phyloP scores from a whole-genome alignment of 2,888 invertebrate species.

The Callinectes sapidus region DNA sequence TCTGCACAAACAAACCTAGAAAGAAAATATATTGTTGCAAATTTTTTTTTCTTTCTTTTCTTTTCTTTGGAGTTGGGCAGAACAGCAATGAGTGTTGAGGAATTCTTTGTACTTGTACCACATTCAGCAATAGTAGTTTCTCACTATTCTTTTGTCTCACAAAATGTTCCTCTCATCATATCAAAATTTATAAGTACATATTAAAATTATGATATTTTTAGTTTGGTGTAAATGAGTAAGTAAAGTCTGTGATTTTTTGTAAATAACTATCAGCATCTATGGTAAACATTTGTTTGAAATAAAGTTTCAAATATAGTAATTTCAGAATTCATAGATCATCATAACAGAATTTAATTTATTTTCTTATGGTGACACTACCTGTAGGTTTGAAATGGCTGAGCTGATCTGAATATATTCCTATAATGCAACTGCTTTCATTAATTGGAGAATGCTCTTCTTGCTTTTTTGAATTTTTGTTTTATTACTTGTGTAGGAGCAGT shows the following conservation, averaged over 20 bases:
- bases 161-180: slow-evolving; percentile 30
- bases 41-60: not conserved
- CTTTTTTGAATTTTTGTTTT: slow-evolving; percentile 46
- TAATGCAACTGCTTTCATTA: slow-evolving; percentile 47
- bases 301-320: slow-evolving; percentile 36
- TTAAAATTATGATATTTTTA: not conserved
- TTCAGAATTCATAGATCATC: slow-evolving; percentile 28
- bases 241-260: slow-evolving; percentile 33
- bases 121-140: not conserved
- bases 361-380: slow-evolving; percentile 11
- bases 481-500: slow-evolving; percentile 38
- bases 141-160: not conserved
- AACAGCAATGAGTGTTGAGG: slow-evolving; percentile 3
- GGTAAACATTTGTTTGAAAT: slow-evolving; percentile 33
- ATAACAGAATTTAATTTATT: slow-evolving; percentile 21
- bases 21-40: not conserved
- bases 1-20: slow-evolving; percentile 38
- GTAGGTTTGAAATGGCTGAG: slow-evolving; percentile 42
- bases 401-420: slow-evolving; percentile 48
- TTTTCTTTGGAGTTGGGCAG: not conserved
- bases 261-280: slow-evolving; percentile 32
- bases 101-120: slow-evolving; percentile 23
- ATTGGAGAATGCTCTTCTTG: slow-evolving; percentile 60
- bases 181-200: slow-evolving; percentile 28
- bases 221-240: slow-evolving; percentile 28